phyloP scores from a whole-genome alignment of 1,140 invertebrate genomes.

The Proctacanthus coquilletti region DNA sequence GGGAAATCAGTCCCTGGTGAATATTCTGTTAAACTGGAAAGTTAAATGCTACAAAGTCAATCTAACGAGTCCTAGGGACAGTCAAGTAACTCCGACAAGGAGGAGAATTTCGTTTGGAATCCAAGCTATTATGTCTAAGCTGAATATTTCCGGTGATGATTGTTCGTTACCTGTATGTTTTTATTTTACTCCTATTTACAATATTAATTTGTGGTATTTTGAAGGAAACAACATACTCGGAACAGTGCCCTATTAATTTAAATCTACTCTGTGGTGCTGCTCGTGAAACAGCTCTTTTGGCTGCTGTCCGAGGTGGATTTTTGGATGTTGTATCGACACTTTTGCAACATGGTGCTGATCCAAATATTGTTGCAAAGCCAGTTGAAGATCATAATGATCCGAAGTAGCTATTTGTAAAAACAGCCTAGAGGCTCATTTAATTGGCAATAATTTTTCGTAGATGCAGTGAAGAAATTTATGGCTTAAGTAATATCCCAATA shows the following conservation, averaged over 20 bases:
- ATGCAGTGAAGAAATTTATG: slow-evolving; percentile 29
- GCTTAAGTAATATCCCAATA: slow-evolving; percentile 38
- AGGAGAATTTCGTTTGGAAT: slow-evolving; percentile 72
- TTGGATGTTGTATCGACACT: slow-evolving; percentile 57
- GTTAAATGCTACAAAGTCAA: slow-evolving; percentile 42
- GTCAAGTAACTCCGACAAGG: slow-evolving; percentile 37
- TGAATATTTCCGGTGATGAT: slow-evolving; percentile 39
- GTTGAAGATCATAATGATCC: slow-evolving; percentile 32
- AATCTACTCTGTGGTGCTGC: slow-evolving; percentile 52
- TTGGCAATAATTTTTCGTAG: background rate
- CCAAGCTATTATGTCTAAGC: slow-evolving; percentile 68
- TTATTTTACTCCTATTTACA: background rate
- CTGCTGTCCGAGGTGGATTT: slow-evolving; percentile 61
- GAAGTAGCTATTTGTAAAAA: slow-evolving; percentile 15
- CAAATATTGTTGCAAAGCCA: slow-evolving; percentile 44
- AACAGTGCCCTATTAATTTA: slow-evolving; percentile 53
- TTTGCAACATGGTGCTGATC: slow-evolving; percentile 54
- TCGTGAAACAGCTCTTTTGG: slow-evolving; percentile 58
- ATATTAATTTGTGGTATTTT: slow-evolving; percentile 7
- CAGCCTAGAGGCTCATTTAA: slow-evolving; percentile 8
- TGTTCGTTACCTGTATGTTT: background rate
- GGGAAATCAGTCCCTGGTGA: slow-evolving; percentile 66
- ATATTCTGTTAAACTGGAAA: slow-evolving; percentile 58
- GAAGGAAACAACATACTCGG: slow-evolving; percentile 32
- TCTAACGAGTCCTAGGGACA: slow-evolving; percentile 12